Evolutionary conservation across 2,113 vertebrate species (phyloP).

Genomic region (Halcyon malimbica): DNA sequence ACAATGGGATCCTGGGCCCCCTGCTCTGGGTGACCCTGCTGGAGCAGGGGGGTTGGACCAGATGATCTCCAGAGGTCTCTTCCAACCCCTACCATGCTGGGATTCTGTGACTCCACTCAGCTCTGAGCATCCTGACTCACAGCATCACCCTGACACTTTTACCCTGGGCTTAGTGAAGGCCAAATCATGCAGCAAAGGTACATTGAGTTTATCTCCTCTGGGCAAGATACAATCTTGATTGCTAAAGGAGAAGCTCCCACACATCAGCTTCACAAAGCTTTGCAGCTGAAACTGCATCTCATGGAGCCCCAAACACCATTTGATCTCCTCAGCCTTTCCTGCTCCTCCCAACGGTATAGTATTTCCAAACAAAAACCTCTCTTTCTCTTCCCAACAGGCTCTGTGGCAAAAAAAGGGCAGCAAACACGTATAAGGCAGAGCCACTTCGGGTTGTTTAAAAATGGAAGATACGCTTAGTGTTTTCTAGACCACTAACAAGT

Average conservation of each 20-base stretch:
- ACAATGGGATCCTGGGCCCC: too few relatives aligned
- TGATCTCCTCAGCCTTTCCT: neutral
- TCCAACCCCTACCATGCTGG: too few relatives aligned
- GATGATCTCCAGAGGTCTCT: too few relatives aligned
- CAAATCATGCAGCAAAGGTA: neutral
- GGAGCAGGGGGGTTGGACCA: too few relatives aligned
- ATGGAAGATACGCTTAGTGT: neutral
- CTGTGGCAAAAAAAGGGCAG: neutral
- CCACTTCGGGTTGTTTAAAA: neutral
- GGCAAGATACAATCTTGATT: neutral
- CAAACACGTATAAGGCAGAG: rapidly evolving
- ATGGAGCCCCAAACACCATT: neutral
- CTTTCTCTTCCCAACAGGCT: neutral
- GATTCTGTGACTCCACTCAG: neutral
- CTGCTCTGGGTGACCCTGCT: too few relatives aligned
- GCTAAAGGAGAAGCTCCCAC: neutral
- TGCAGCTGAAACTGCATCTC: neutral
- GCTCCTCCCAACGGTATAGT: neutral
- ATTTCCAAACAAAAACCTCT: neutral
- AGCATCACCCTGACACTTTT: rapidly evolving
- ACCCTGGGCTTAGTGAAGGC: neutral
- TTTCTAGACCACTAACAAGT: neutral
- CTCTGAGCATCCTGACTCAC: neutral
- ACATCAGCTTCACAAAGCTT: neutral
- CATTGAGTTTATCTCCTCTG: neutral